Evolutionary conservation across 2,113 vertebrate genomes (phyloP), one percentile per base, ranked within the genome.

Genomic region (Tapirus terrestris): DNA sequence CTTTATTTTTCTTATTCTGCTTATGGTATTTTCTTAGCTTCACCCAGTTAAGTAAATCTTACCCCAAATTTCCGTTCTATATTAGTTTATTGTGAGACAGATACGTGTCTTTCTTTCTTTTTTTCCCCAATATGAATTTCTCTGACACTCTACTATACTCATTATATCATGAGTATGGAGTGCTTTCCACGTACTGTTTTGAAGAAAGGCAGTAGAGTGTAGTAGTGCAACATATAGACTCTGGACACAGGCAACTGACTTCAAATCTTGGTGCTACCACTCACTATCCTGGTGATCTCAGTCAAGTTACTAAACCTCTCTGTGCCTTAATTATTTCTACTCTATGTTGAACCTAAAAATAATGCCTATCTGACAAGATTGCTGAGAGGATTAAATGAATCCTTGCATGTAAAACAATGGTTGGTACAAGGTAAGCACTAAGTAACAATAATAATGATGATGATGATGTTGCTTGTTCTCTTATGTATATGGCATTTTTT

Each of bases 31-130:
- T 93, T 83, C 61, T 91, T 65, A 39, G 21, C 51, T 83, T 65
- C 72, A 73, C 85, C 53, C 31, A 36, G 16, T 70, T 72, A 73
- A 93, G 68, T 76, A 67, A 51, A 65, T 87, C 51, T 96, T 75
- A 94, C 1, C 25, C 43, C 29, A 48, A 33, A 93, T 95, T 92
- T 96, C 63, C 97, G 23, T 61, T 94, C 51, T 96, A 21, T 14
- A 56, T 20, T 88, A 27, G n/a, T 10, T 93, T 33, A 83, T 84
- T 0, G 61, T 56, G 43, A 53, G 27, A 45, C 29, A 65, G 88
- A 68, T 92, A 8, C 27, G 45, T 82, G 53, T 72, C 72, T 76
- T 75, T 31, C 58, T 60, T 36, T 39, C 39, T 39, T 58, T 39
- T 23, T 8, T 4, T 12, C 21, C 31, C 43, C 20, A 36, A 29